Evolutionary conservation across 2,888 invertebrate species (phyloP).

Genomic region (Crepidodera aurea): DNA sequence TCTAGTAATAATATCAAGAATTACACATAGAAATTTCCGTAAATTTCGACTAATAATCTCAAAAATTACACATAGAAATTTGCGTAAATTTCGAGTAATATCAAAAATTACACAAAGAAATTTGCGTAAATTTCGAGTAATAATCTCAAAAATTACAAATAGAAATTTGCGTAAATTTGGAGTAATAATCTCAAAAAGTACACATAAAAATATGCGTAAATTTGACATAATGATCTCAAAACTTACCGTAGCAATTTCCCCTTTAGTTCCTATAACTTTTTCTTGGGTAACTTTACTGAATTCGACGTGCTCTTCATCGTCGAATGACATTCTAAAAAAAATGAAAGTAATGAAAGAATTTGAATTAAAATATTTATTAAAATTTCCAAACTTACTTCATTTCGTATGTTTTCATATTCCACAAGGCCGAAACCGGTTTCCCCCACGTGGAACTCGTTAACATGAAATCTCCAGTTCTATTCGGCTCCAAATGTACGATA

Average conservation of each 20-base stretch:
- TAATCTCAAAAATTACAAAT: no score
- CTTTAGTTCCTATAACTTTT: slow-evolving; percentile 87
- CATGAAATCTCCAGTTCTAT: slow-evolving; percentile 78
- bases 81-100: no score
- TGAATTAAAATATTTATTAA: neutral
- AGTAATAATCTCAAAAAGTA: no score
- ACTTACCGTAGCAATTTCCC: slow-evolving; percentile 77
- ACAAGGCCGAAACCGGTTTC: slow-evolving; percentile 81
- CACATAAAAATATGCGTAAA: no score
- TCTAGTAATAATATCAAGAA: no score
- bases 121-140: no score
- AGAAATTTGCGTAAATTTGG: no score
- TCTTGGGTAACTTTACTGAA: slow-evolving; percentile 89
- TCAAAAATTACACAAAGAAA: no score
- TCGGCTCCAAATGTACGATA: slow-evolving; percentile 79
- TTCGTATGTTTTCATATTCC: slow-evolving; percentile 75
- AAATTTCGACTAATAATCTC: no score
- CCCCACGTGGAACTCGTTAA: slow-evolving; percentile 88
- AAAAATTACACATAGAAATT: no score
- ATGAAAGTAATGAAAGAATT: neutral
- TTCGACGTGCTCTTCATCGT: slow-evolving; percentile 89
- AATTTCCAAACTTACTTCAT: slow-evolving; percentile 68
- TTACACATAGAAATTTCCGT: no score
- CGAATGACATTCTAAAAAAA: slow-evolving; percentile 70
- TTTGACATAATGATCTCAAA: no score